Base-by-base conservation (phyloP, 1,140 invertebrate species). In the Papilio dardanus region DNA sequence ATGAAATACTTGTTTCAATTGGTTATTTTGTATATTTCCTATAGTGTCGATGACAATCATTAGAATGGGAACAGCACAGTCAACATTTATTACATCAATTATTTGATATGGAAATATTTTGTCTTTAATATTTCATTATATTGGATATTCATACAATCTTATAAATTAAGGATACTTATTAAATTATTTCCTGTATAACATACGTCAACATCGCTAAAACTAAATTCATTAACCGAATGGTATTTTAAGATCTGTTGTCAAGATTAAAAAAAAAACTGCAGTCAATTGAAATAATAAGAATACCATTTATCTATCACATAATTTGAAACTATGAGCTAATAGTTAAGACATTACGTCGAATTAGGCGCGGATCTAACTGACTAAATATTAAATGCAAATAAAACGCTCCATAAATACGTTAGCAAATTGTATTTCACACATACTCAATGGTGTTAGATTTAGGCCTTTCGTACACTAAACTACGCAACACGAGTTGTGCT, bases 361-460 rank as follows among this genome's bases (percentile, higher is more conserved):
- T 62, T 82, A 86, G 85, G 86, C 85, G 88, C 85, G 85, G 85
- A 87, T 86, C 81, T 58, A 81, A 83, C 76, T 81, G 28, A 83
- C 79, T 87, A 84, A 87, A 85, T 81, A 84, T 76, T 90, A 88
- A 89, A 89, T 90, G 88, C 88, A 88, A 89, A 86, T 79, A 69
- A 84, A 83, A 80, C 73, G 68, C 77, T 81, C 28, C 74, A 67
- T 78, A 75, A 31, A 80, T 81, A 78, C 54, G 30, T 81, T 82
- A 83, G 81, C 84, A 85, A 84, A 83, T 79, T 78, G 68, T 19
- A 31, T n/a, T n/a, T n/a, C n/a, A n/a, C n/a, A n/a, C n/a, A n/a
- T n/a, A n/a, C n/a, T n/a, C n/a, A n/a, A n/a, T n/a, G n/a, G n/a
- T n/a, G n/a, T n/a, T n/a, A n/a, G n/a, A n/a, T n/a, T n/a, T n/a